These are phyloP conservation scores for Telmatherina bonti DNA, from an alignment of 2,797 vertebrate species.

Conservation along the genomic window DNA sequence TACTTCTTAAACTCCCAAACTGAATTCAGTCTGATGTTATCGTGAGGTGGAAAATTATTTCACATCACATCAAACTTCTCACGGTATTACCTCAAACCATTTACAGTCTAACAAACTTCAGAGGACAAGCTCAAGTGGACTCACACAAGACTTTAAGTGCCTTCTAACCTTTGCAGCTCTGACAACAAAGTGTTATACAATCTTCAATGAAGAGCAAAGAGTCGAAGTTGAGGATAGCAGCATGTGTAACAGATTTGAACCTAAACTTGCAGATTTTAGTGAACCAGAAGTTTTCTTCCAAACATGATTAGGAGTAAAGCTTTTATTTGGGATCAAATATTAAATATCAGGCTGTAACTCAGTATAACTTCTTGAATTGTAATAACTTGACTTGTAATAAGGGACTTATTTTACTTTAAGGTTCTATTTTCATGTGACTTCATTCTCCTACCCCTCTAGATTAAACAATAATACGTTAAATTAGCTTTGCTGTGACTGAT, in stretches of 20 bases:
- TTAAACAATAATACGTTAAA: background rate
- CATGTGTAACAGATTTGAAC: background rate
- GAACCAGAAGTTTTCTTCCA: background rate
- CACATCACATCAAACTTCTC: slow-evolving; percentile 1
- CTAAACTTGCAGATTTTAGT: background rate
- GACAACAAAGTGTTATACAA: no score
- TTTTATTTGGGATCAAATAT: background rate
- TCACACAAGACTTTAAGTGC: background rate
- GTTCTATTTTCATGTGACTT: background rate
- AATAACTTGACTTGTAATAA: no score
- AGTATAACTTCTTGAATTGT: no score
- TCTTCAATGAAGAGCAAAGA: slow-evolving; percentile 11
- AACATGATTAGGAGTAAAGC: background rate
- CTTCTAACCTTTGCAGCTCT: background rate
- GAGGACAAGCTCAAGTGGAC: background rate
- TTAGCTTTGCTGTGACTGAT: background rate
- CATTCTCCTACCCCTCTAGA: background rate
- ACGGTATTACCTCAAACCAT: background rate
- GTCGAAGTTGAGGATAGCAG: background rate
- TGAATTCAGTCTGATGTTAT: background rate
- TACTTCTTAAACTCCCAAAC: background rate
- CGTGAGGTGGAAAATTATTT: background rate
- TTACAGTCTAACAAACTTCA: slow-evolving; percentile 2
- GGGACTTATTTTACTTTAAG: no score
- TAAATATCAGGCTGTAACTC: no score